Base-by-base conservation (phyloP, 1,140 invertebrate genomes). In the Drosophila tristis region DNA sequence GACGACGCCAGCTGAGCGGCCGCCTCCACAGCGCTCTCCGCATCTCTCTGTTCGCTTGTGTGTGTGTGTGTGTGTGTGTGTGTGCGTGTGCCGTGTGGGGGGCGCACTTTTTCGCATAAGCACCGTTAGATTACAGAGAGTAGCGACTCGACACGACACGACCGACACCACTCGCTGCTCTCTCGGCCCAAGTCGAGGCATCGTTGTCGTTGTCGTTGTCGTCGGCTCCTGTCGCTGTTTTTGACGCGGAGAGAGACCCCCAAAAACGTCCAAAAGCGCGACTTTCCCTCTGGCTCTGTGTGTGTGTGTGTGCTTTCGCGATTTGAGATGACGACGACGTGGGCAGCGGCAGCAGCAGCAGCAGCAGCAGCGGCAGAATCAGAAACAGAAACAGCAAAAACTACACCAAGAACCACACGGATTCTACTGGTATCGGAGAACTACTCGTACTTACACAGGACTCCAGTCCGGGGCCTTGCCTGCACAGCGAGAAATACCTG, bases 281-380 rank as follows among this genome's bases (percentile, higher is more conserved):
- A 49, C 70, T 45, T 54, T 76, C 73, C 68, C 74, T 75, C 9
- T 55, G 23, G 16, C 20, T 25, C 42, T 39, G 6, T 39, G 31
- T 57, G 15, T 54, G n/a, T 51, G 54, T 74, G 59, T 57, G 61
- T 45, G 58, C 53, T 56, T 53, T 68, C 82, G 82, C 82, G 82
- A 86, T 82, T 89, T 82, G 78, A 86, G 84, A 87, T 84, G 84
- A 87, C 84, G 84, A 87, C 74, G 74, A 71, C 84, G 35, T 13
- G 1, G 35, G 35, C 35, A 39, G 35, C 35, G 35, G 4, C 35
- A 29, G 26, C 5, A 78, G 51, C 57, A 60, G 51, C 55, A 56
- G 58, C 48, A 45, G 35, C 35, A 11, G 4, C 35, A 7, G 26
- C 5, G 75, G 51, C 57, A 60, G 51, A 54, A 56, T 54, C 48